Conservation (phyloP, 2,113 vertebrate genomes). For the Parotia lawesii region DNA sequence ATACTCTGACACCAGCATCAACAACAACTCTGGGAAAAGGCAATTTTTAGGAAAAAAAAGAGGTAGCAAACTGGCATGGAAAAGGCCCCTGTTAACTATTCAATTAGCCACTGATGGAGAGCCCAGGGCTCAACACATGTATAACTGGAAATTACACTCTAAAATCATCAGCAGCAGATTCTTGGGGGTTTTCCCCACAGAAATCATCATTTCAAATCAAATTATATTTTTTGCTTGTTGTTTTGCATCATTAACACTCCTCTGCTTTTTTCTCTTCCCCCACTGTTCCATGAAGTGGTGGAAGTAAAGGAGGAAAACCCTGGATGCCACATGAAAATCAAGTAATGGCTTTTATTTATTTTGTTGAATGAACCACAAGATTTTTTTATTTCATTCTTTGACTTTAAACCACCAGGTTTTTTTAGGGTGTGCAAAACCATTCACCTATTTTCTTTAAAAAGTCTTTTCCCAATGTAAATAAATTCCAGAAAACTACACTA, state of each 20-base stretch:
- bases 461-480: neutral
- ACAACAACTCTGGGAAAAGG: neutral
- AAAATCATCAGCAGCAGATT: neutral
- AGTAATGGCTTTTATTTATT: neutral
- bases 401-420: neutral
- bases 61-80: neutral
- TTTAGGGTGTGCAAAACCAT: neutral
- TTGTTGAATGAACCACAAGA: neutral
- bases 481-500: neutral
- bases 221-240: neutral
- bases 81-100: accelerated
- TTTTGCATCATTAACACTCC: neutral
- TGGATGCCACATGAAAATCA: neutral
- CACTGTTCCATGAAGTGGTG: neutral
- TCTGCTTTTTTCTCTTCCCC: neutral
- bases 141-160: neutral
- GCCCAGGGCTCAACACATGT: accelerated
- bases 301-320: neutral
- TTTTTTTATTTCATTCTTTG: neutral
- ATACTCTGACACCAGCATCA: neutral
- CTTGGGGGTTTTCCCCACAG: accelerated
- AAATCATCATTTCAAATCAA: neutral
- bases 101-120: neutral
- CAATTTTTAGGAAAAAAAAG: neutral
- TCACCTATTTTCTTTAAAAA: neutral